phyloP scores from a whole-genome alignment of 1,140 invertebrate genomes.

The Mercenaria mercenaria region DNA sequence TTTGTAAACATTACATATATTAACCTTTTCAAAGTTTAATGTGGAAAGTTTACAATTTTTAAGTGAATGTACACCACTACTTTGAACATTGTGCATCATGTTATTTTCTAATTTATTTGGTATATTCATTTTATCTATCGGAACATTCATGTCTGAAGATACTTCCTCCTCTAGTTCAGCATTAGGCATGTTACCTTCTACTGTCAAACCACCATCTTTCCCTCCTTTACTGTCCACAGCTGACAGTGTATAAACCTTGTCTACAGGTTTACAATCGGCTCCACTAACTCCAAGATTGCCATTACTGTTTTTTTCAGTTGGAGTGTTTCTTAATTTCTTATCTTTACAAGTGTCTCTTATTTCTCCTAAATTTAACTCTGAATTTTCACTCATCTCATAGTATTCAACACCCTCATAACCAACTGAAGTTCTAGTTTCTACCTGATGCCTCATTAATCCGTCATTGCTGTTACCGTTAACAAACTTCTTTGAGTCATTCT shows the following conservation, averaged over 20 bases:
- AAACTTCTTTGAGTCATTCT: no score
- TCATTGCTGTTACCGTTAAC: no score
- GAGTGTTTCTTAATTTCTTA: no score
- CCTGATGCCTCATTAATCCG: neutral
- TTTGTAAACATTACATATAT: conserved; percentile 4
- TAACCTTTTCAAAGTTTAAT: neutral
- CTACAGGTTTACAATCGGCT: no score
- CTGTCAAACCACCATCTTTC: neutral
- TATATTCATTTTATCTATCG: neutral
- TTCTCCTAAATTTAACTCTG: no score
- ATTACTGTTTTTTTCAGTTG: no score
- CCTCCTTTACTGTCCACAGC: neutral
- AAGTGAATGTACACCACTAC: neutral
- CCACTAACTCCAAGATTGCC: no score
- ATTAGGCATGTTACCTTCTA: neutral
- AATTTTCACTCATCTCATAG: neutral
- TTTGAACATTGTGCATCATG: neutral
- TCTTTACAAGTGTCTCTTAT: no score
- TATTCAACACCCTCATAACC: conserved; percentile 16
- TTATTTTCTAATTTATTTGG: neutral
- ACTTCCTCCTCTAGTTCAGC: neutral
- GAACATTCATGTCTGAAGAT: neutral
- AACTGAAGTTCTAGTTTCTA: neutral
- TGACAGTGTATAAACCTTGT: no score
- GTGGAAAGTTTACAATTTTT: neutral